Evolutionary conservation across 2,113 vertebrate species (phyloP).

Genomic region (Pangasianodon hypophthalmus): DNA sequence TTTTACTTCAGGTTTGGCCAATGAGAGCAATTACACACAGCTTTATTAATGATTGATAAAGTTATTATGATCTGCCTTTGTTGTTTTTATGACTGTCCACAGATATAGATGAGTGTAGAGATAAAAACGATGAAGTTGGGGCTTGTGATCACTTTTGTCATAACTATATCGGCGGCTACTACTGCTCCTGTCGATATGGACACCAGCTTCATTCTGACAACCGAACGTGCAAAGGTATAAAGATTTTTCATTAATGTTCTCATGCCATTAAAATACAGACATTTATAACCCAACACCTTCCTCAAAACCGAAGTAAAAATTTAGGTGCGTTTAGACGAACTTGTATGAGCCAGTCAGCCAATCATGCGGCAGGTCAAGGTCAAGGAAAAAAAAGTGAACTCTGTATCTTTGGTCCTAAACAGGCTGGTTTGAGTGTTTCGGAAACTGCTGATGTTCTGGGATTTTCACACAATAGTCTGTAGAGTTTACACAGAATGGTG

Average conservation of each 20-base stretch:
- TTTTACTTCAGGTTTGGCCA: not conserved
- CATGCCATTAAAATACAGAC: not conserved
- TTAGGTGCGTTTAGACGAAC: not conserved
- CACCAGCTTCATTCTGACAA: slow-evolving; percentile 93
- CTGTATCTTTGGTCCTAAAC: not conserved
- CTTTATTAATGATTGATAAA: not conserved
- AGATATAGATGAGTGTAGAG: slow-evolving; percentile 92
- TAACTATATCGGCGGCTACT: slow-evolving; percentile 93
- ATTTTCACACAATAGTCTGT: no score
- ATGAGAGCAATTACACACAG: not conserved
- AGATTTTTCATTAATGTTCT: not conserved
- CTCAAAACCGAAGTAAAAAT: not conserved
- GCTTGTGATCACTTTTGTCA: slow-evolving; percentile 94
- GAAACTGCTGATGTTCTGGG: no score
- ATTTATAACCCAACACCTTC: not conserved
- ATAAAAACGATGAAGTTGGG: slow-evolving; percentile 79
- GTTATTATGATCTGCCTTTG: not conserved
- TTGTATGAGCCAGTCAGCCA: not conserved
- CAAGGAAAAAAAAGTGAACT: not conserved
- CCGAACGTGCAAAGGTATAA: slow-evolving; percentile 89
- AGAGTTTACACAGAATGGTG: not conserved
- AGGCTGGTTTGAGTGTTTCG: not conserved
- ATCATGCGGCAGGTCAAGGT: not conserved
- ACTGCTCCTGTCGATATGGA: slow-evolving; percentile 95
- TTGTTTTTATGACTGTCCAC: slow-evolving; percentile 28